These are phyloP conservation scores for Ectemnius continuus DNA, from an alignment of 2,888 invertebrate species.

Conservation along the genomic window DNA sequence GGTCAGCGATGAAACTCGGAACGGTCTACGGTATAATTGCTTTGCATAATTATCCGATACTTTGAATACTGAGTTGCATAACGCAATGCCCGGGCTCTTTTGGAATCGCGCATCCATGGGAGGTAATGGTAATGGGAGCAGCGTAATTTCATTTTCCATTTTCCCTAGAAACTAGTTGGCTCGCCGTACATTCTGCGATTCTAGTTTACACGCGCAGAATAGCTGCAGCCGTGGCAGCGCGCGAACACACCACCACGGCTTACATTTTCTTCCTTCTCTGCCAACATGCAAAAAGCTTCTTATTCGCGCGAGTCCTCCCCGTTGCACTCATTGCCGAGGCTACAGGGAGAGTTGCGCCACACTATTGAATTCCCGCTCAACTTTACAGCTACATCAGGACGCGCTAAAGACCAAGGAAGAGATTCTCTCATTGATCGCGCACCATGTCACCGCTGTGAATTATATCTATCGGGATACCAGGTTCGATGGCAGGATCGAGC, in stretches of 20 bases:
- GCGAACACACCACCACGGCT: too few relatives aligned
- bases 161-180: conserved; percentile 45
- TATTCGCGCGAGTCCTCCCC: background rate
- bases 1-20: conserved; percentile 19
- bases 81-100: background rate
- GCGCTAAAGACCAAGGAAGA: conserved; percentile 96
- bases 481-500: conserved; percentile 93
- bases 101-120: conserved; percentile 32
- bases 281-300: conserved; percentile 21
- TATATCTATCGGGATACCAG: conserved; percentile 97
- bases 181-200: conserved; percentile 23
- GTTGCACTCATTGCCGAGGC: background rate
- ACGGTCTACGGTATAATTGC: conserved; percentile 31
- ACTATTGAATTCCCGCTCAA: conserved; percentile 10
- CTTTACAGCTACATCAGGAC: conserved; percentile 84
- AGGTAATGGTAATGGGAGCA: conserved; percentile 32
- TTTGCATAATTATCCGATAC: conserved; percentile 43
- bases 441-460: conserved; percentile 99
- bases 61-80: conserved; percentile 31
- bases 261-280: conserved; percentile 23
- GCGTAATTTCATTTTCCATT: conserved; percentile 55
- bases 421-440: conserved; percentile 97
- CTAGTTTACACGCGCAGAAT: conserved; percentile 38
- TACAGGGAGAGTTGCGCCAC: background rate
- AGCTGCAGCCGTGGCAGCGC: too few relatives aligned